Base-by-base conservation (phyloP, 2,888 invertebrate species). In the Boloria euphrosyne region DNA sequence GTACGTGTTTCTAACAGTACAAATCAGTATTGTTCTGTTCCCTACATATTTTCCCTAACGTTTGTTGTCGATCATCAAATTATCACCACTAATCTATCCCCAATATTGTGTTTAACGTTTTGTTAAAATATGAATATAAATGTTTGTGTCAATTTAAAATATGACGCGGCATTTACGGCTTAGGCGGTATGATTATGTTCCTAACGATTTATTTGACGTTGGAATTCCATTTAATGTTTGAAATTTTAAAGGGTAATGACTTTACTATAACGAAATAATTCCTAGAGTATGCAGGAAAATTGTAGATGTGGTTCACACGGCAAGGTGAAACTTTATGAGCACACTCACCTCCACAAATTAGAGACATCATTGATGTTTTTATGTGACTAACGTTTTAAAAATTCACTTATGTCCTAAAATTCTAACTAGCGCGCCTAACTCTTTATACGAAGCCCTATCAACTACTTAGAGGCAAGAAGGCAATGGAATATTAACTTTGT, bases 331-430 rank as follows among this genome's bases (percentile, higher is more conserved):
- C 53, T 68, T 60, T 65, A 64, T 63, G 66, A 63, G 72, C 27
- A 69, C 75, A 89, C 91, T 91, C 80, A 92, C 91, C 91, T 89
- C 91, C 89, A 78, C 90, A 90, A 74, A 92, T 85, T 31, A 92
- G 80, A 83, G 91, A 90, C 91, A 92, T 92, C 76, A 78, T 75
- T 74, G 80, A 76, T 78, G 75, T 71, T 76, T 74, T 74, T 80
- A 77, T 80, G 74, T 73, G 80, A 78, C 74, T 59, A 46, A 51
- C 71, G 74, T 78, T 75, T 75, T 69, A 75, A 77, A 76, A 74
- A 73, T 75, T 71, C 66, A 72, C 73, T 73, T 71, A 72, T 38
- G 63, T 68, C 14, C 58, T 74, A 70, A 71, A 72, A 62, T 75
- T 73, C 77, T 87, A 85, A 77, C 89, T 91, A 92, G 89, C 90